Evolutionary conservation across 2,797 vertebrate genomes (phyloP), one percentile per base, ranked within the genome.

Genomic region (Dallia pectoralis): DNA sequence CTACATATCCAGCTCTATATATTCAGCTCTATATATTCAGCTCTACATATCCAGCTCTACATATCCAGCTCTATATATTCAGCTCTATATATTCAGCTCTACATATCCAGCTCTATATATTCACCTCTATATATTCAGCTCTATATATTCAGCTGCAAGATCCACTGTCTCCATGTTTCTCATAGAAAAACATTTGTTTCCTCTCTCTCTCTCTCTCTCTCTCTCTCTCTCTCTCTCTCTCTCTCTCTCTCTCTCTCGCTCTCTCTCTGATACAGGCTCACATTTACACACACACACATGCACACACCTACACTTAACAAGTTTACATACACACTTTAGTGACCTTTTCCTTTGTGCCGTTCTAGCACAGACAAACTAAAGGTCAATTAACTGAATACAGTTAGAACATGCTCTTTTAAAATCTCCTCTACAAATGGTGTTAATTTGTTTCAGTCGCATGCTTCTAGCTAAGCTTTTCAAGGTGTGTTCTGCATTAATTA

Each of bases 151-250:
- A 44, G 40, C 40, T 44, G 40, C 40, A 14, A 4, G 40, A 1
- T 11, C 12, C 14, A 2, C 40, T 44, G 40, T 44, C 40, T 44
- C 40, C 0, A 44, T 12, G 40, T 44, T 44, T 44, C 40, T 44
- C 40, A 44, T 44, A 44, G 14, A 9, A 44, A 44, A 44, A 44
- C 71, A 70, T 6, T 40, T 9, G 81, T 82, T 83, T 83, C 75
- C 84, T 87, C 87, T 84, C 78, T 63, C 51, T 69, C 83, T 73
- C 59, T 81, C 65, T 70, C 74, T 72, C 69, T 74, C 72, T 44
- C 74, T 16, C 71, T 71, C 82, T 82, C 83, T 83, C 74, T 14
- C 40, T 44, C 3, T 5, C 40, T 9, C 40, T 44, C 40, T 44
- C 9, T 44, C 9, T 44, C 40, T 14, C 14, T 44, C 9, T 69